phyloP scores from a whole-genome alignment of 2,888 invertebrate species.

The Serripes groenlandicus region DNA sequence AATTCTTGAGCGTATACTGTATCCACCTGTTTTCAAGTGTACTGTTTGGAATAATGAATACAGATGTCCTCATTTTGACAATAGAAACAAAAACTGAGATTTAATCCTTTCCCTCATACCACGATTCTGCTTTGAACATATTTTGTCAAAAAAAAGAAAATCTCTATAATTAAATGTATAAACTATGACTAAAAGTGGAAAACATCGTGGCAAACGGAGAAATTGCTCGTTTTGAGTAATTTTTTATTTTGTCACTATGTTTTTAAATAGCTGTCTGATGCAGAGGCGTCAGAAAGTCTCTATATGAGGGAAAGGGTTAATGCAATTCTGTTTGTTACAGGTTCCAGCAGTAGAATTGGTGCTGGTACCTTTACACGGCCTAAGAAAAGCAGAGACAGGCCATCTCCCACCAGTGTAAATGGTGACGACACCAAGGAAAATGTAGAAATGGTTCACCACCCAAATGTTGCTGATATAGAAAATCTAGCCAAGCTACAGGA shows the following conservation, averaged over 20 bases:
- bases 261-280: not conserved
- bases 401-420: slow-evolving; percentile 69
- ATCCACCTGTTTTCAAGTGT: no score
- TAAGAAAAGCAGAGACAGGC: slow-evolving; percentile 77
- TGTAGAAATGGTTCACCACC: slow-evolving; percentile 66
- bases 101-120: no score
- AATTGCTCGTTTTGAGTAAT: not conserved
- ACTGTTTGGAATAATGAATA: no score
- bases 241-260: not conserved
- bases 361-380: slow-evolving; percentile 85
- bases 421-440: slow-evolving; percentile 80
- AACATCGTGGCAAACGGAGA: not conserved
- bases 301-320: not conserved
- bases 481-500: slow-evolving; percentile 86
- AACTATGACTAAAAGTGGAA: not conserved
- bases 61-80: no score
- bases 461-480: slow-evolving; percentile 85
- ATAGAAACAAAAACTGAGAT: no score
- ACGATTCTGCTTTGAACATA: no score
- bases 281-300: not conserved
- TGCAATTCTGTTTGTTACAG: not conserved
- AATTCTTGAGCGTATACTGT: no score
- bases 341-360: slow-evolving; percentile 74
- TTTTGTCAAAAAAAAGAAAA: no score
- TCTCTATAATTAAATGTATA: not conserved